Conservation (phyloP, 2,113 vertebrate genomes). For the Archilochus colubris region DNA sequence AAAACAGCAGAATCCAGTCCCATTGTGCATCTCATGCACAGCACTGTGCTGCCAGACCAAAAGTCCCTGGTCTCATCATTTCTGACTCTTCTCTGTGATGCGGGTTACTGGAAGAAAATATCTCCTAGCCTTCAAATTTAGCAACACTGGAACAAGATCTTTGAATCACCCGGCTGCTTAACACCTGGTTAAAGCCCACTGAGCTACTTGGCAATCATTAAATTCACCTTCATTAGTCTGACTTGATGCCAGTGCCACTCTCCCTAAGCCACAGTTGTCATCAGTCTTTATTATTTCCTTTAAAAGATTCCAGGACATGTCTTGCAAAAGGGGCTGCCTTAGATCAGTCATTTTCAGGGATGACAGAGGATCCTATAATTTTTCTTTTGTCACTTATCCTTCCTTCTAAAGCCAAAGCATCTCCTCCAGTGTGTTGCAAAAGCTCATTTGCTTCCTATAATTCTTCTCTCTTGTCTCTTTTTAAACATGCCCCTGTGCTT, state of each 20-base stretch:
- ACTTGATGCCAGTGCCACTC: not conserved
- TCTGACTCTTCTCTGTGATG: not conserved
- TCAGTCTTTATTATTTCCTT: not conserved
- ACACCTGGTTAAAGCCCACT: not conserved
- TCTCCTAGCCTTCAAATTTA: not conserved
- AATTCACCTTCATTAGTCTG: not conserved
- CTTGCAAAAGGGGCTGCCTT: not conserved
- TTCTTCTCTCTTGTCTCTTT: not conserved
- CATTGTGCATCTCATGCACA: fast-evolving
- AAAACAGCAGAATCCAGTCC: not conserved
- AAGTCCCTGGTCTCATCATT: not conserved
- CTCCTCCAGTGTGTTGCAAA: not conserved
- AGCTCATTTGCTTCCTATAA: not conserved
- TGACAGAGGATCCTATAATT: not conserved
- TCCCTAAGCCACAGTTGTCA: not conserved
- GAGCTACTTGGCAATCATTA: not conserved
- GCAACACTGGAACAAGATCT: not conserved
- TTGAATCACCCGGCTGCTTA: not conserved
- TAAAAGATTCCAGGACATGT: not conserved
- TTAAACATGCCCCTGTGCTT: not conserved
- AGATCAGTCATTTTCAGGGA: not conserved
- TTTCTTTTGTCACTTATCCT: not conserved
- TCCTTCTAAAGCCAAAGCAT: not conserved
- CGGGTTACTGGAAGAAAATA: not conserved
- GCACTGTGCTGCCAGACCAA: not conserved